Base-by-base conservation (phyloP, 2,797 vertebrate species). In the Cheirogaleus major region DNA sequence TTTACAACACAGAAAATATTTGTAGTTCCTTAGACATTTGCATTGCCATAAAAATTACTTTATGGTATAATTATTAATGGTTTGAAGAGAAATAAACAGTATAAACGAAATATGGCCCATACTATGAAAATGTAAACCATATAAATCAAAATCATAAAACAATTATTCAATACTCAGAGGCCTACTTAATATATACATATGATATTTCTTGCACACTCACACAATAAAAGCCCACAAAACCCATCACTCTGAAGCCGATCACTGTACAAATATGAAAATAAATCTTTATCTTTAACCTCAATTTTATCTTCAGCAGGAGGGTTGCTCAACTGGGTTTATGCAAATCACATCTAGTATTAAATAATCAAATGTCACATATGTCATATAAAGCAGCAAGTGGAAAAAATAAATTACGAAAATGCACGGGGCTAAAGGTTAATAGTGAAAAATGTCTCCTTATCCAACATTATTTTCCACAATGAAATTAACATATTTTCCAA, bases 11-110 rank as follows among this genome's bases (percentile, higher is more conserved):
- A 96, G 73, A 95, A 93, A 97, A 92, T 72, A 48, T 48, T 14
- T 95, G 63, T 13, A 57, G 94, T 61, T 97, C 96, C 97, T 97
- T 69, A 96, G 97, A 95, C 27, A 95, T 45, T 92, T 59, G 52
- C 61, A 97, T 30, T 83, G 63, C 72, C 65, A 93, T 96, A 97
- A 98, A 97, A 98, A 95, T 93, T 91, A 97, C 48, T 97, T 95
- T 89, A 94, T 91, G 89, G 90, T 86, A 35, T 93, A 97, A 95
- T 96, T 91, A 98, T 97, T 73, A 92, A 76, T 95, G 84, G 67
- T 89, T 98, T 95, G 89, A 96, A 96, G 50, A 98, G 45, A 93
- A 98, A 91, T 48, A 97, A 98, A 97, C 83, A 95, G 78, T 82
- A 95, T 30, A 87, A 98, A 97, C 13, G 0, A 97, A 95, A 70